Evolutionary conservation across 1,140 invertebrate species (phyloP).

Genomic region (Mizuhopecten yessoensis): DNA sequence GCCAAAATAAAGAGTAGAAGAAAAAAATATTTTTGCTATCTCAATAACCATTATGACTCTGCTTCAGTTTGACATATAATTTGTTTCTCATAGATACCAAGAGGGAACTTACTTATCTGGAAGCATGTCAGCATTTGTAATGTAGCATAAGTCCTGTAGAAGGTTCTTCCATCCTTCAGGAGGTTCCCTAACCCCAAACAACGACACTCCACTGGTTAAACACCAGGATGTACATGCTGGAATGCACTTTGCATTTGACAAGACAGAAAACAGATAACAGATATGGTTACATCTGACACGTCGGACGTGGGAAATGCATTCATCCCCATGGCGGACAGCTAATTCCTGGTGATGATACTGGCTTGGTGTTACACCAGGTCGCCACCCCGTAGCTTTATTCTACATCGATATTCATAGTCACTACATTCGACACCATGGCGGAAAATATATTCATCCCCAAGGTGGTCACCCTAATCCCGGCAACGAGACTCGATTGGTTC

Average conservation of each 20-base stretch:
- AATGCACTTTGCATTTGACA: conserved; percentile 42
- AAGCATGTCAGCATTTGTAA: conserved; percentile 9
- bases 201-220: conserved; percentile 11
- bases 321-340: background rate
- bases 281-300: conserved; percentile 43
- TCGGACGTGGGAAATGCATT: conserved; percentile 1
- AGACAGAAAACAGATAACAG: background rate
- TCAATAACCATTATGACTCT: too few relatives aligned
- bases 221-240: background rate
- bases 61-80: too few relatives aligned
- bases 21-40: too few relatives aligned
- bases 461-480: conserved; percentile 15
- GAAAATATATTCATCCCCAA: conserved; percentile 41
- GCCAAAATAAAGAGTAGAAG: too few relatives aligned
- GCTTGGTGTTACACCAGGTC: conserved; percentile 26
- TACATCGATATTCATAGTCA: background rate
- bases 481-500: conserved; percentile 11
- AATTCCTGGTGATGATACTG: conserved; percentile 36
- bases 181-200: background rate
- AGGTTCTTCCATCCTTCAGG: conserved; percentile 19
- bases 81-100: too few relatives aligned
- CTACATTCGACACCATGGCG: conserved; percentile 32
- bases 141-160: conserved; percentile 13
- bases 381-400: background rate
- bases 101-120: too few relatives aligned